Percentiles rank a stretch among this genome's conserved stretches.
These are phyloP conservation scores for Malurus leucopterus DNA, from an alignment of 2,797 vertebrate genomes.

Conservation along the genomic window DNA sequence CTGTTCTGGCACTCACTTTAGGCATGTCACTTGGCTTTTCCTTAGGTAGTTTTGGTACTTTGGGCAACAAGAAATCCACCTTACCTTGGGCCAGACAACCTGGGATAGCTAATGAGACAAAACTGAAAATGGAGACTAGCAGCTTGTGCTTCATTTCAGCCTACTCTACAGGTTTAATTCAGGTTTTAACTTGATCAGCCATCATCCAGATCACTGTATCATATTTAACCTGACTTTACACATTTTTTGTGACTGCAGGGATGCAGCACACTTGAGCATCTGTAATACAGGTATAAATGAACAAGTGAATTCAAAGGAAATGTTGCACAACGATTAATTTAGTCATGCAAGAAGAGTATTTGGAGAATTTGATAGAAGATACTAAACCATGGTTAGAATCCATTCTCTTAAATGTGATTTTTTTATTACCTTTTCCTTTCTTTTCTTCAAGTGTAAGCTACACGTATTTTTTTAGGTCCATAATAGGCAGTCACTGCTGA, in stretches of 20 bases:
- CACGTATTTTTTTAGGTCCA: background rate
- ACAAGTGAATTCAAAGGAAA: background rate
- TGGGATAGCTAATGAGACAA: background rate
- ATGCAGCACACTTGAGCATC: background rate
- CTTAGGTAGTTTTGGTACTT: background rate
- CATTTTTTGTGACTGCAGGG: background rate
- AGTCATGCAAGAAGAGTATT: background rate
- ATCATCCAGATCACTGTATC: background rate
- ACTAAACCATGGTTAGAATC: constrained; percentile 1
- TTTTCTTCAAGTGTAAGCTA: constrained; percentile 1
- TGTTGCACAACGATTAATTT: background rate
- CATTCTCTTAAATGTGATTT: background rate
- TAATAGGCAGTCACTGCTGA: constrained; percentile 2
- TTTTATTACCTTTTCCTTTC: background rate
- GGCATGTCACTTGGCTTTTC: background rate
- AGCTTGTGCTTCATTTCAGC: background rate
- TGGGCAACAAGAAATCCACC: background rate
- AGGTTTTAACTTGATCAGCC: background rate
- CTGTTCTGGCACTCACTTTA: background rate
- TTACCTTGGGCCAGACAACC: background rate
- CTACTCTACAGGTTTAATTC: constrained; percentile 11
- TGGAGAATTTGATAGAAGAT: background rate
- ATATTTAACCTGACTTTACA: background rate
- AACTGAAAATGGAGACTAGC: background rate
- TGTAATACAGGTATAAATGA: background rate